Evolutionary conservation across 2,888 invertebrate genomes (phyloP).

Genomic region (Colletes collaris): DNA sequence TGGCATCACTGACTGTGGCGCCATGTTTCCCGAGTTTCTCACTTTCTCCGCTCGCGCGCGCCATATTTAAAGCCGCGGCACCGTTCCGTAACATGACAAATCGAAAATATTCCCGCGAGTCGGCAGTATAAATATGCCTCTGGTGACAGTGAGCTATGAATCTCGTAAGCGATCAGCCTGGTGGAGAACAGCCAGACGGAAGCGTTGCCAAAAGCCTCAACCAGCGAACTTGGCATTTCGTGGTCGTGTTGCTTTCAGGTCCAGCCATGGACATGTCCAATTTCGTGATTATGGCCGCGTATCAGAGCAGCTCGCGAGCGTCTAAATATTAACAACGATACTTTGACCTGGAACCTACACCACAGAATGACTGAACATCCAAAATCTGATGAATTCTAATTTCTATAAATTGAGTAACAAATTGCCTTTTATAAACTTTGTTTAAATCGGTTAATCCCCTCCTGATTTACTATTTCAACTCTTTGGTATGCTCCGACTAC

Average conservation of each 20-base stretch:
- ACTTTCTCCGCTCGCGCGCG: constrained; percentile 6
- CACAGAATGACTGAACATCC: too few relatives aligned
- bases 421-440: too few relatives aligned
- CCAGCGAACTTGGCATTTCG: constrained; percentile 54
- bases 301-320: too few relatives aligned
- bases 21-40: constrained; percentile 18
- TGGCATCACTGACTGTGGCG: background rate
- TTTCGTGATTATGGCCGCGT: background rate
- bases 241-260: constrained; percentile 45
- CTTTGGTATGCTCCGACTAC: too few relatives aligned
- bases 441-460: too few relatives aligned
- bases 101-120: constrained; percentile 17
- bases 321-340: too few relatives aligned
- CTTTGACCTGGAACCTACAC: too few relatives aligned
- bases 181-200: constrained; percentile 53
- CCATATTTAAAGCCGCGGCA: constrained; percentile 42
- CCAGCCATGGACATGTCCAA: constrained; percentile 15
- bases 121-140: constrained; percentile 37
- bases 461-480: too few relatives aligned
- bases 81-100: constrained; percentile 21
- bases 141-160: constrained; percentile 25
- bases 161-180: constrained; percentile 25
- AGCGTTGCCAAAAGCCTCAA: constrained; percentile 55
- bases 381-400: too few relatives aligned
- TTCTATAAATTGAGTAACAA: too few relatives aligned